These are phyloP conservation scores for Phataginus tetradactyla DNA, from an alignment of 2,797 vertebrate genomes.

Conservation along the genomic window DNA sequence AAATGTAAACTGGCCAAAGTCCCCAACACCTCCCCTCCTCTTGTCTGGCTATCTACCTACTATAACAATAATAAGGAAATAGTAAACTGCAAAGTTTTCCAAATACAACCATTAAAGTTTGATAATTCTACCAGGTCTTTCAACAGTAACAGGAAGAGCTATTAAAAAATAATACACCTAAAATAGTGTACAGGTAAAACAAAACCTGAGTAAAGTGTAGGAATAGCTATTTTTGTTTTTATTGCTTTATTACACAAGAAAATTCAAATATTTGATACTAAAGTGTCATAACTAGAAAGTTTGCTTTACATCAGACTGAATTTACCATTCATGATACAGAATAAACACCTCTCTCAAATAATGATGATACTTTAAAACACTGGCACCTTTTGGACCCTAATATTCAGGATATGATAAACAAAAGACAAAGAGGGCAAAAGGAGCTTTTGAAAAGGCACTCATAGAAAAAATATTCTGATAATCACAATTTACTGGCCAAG, in stretches of 20 bases:
- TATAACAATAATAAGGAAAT: neutral
- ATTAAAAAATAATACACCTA: neutral
- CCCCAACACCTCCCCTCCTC: no score
- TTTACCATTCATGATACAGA: neutral
- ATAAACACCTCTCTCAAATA: neutral
- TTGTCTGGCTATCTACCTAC: no score
- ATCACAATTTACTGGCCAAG: neutral
- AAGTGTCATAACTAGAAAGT: neutral
- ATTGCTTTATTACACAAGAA: neutral
- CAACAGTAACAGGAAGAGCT: neutral
- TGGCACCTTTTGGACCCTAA: neutral
- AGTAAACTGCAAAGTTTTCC: neutral
- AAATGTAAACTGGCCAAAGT: no score
- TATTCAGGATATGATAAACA: neutral
- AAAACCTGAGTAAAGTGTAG: neutral
- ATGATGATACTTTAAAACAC: neutral
- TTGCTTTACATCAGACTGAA: neutral
- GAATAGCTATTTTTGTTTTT: neutral
- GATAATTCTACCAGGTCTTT: constrained; percentile 27
- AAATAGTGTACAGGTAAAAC: neutral
- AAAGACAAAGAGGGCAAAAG: constrained; percentile 1
- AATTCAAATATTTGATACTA: neutral
- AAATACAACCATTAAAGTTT: constrained; percentile 28
- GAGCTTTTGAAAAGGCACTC: constrained; percentile 23
- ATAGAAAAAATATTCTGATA: neutral